Evolutionary conservation across 64 coral and sea anemone species (phyloP), one percentile per base, ranked within the genome.

Genomic region (Montipora foliosa): DNA sequence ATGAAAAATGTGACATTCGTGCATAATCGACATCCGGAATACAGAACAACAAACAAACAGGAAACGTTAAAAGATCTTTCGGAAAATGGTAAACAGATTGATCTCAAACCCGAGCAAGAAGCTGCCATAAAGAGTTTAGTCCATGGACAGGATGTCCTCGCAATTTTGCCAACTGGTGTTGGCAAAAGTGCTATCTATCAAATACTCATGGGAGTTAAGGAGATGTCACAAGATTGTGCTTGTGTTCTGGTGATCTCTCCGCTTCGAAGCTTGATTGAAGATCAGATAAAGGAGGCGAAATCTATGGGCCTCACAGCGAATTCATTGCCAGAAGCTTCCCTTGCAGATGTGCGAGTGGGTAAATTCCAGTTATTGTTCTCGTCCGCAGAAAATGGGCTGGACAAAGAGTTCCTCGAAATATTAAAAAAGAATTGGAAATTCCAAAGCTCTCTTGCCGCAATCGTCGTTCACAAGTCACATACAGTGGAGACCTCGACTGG

Each of bases 401-500:
- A 93, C 62, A 29, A 77, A 93, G 62, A 88, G 7, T 88, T 93
- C 79, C 76, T 93, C 16, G 75, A 74, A 15, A 45, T 87, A 77
- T 49, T 72, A 62, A 60, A 93, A 62, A 81, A 87, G 58, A 15
- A 67, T 24, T 12, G 44, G 46, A 79, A 21, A 73, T 81, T 93
- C 62, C 76, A 93, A 61, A 76, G 68, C 19, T 80, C 78, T 52
- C 60, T 88, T 58, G 91, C 83, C 57, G 83, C 75, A 12, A 83
- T 93, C 74, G 57, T 94, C 13, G 78, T 94, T 16, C 75, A 93
- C 61, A 76, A 89, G 64, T 62, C 79, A 11, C 86, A 94, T 58
- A 94, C 87, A 60, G 78, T 89, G 8, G 86, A 94, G 62, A 93
- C 92, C 58, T 88, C 84, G 92, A 71, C 92, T 80, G 92, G 84